A percentile compares a stretch with the other conserved stretches of the same genome.
phyloP scores from a whole-genome alignment of 1,140 invertebrate species.

The Pseudobourletiella spinata region DNA sequence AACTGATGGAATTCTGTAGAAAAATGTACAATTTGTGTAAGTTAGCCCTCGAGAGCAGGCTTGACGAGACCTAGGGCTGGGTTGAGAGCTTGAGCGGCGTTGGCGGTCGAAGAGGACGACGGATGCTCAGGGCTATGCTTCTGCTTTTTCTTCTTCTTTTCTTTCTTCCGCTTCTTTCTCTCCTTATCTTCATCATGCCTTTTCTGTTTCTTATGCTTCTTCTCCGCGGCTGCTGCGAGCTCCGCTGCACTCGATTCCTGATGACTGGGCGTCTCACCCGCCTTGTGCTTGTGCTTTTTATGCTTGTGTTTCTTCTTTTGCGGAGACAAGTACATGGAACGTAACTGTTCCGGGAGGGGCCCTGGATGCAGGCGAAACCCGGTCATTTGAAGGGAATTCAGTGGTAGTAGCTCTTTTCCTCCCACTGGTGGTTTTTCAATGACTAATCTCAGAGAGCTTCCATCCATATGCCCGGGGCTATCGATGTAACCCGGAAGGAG shows the following conservation, averaged over 20 bases:
- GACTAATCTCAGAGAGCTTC: slow-evolving; percentile 82
- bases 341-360: slow-evolving; percentile 89
- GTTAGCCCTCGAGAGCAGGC: no score
- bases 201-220: slow-evolving; percentile 94
- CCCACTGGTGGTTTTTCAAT: slow-evolving; percentile 96
- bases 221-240: slow-evolving; percentile 51
- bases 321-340: slow-evolving; percentile 81
- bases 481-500: slow-evolving; percentile 91
- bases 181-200: slow-evolving; percentile 89
- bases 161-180: slow-evolving; percentile 87
- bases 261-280: slow-evolving; percentile 56
- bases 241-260: slow-evolving; percentile 29
- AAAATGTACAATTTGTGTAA: no score
- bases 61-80: neutral
- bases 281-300: slow-evolving; percentile 90
- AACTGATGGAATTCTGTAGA: no score
- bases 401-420: slow-evolving; percentile 82
- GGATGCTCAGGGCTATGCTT: slow-evolving; percentile 84
- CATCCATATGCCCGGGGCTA: slow-evolving; percentile 64
- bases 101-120: neutral
- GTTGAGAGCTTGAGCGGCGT: neutral
- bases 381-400: slow-evolving; percentile 78
- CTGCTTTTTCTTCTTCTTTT: slow-evolving; percentile 82
- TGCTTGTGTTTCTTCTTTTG: slow-evolving; percentile 89
- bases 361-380: slow-evolving; percentile 94